A percentile compares a stretch with the other conserved stretches of the same genome.
Conservation (phyloP, 2,113 vertebrate genomes). For the Sapayoa aenigma region DNA sequence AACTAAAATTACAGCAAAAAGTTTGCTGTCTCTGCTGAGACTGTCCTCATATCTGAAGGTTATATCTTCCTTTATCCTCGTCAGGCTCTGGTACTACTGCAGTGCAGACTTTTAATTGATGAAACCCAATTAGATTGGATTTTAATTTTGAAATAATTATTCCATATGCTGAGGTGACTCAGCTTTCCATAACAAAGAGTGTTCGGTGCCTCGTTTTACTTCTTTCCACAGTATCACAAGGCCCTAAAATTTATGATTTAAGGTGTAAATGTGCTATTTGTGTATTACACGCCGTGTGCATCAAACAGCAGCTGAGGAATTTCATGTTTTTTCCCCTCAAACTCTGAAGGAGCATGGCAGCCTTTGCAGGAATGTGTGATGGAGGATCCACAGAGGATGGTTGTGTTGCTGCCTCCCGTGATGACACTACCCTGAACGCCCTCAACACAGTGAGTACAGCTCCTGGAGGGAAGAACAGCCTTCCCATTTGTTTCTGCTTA, state of each 20-base stretch:
- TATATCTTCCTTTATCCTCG: neutral
- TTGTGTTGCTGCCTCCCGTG: constrained; percentile 93
- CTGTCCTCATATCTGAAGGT: neutral
- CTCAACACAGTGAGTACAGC: constrained; percentile 91
- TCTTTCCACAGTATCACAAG: accelerated
- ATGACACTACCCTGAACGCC: constrained; percentile 97
- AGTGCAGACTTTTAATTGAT: neutral
- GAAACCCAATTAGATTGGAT: neutral
- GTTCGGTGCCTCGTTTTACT: neutral
- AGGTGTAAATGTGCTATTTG: neutral
- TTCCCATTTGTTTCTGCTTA: neutral
- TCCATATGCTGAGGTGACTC: neutral
- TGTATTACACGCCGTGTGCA: neutral
- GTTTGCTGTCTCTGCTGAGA: neutral
- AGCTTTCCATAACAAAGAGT: neutral
- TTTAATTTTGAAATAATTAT: neutral
- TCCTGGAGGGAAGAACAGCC: too few relatives aligned
- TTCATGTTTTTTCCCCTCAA: neutral
- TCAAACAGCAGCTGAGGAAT: neutral
- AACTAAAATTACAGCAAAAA: neutral
- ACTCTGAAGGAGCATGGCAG: constrained; percentile 93
- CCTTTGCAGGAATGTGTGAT: constrained; percentile 98
- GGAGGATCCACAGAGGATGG: constrained; percentile 98
- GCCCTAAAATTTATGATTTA: neutral
- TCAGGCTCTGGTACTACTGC: neutral